Evolutionary conservation across 2,797 vertebrate genomes (phyloP).

Genomic region (Crenichthys baileyi): DNA sequence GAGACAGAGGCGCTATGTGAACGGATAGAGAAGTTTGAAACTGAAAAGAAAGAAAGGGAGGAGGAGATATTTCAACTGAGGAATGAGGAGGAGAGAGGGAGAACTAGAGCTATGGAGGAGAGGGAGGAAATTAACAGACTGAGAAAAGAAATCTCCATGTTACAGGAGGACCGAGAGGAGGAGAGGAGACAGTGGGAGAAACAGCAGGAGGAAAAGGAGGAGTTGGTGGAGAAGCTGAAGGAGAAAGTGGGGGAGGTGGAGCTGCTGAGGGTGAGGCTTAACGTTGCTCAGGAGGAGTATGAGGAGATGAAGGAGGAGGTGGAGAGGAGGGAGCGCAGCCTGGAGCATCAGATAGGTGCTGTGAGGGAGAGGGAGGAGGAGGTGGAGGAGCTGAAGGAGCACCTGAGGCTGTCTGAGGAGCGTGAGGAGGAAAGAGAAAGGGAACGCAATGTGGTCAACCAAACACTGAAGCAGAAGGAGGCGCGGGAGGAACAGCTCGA

Average conservation of each 20-base stretch:
- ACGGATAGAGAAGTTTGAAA: conserved; percentile 38
- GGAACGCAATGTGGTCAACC: conserved; percentile 21
- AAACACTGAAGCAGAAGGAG: conserved; percentile 47
- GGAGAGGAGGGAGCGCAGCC: conserved; percentile 50
- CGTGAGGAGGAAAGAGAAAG: conserved; percentile 29
- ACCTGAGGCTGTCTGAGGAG: conserved; percentile 44
- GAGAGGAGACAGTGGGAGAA: conserved; percentile 18
- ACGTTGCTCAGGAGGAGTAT: conserved; percentile 69
- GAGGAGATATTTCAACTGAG: conserved; percentile 19
- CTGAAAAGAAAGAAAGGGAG: conserved; percentile 46
- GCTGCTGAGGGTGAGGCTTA: conserved; percentile 60
- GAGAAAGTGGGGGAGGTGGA: conserved; percentile 58
- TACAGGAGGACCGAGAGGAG: conserved; percentile 43
- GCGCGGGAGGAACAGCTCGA: conserved; percentile 32
- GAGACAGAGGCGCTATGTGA: conserved; percentile 38
- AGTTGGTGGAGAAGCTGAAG: conserved; percentile 27
- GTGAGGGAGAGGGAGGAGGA: conserved; percentile 60
- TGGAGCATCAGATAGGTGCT: conserved; percentile 72
- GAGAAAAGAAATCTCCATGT: conserved; percentile 22
- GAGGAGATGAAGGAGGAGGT: conserved; percentile 56
- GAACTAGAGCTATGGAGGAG: conserved; percentile 48
- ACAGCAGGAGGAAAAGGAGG: conserved; percentile 32
- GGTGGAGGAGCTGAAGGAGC: conserved; percentile 69
- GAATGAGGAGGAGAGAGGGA: conserved; percentile 41
- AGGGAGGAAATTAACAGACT: conserved; percentile 47